Conservation (phyloP, 2,113 vertebrate species). For the Triplophysa rosa region DNA sequence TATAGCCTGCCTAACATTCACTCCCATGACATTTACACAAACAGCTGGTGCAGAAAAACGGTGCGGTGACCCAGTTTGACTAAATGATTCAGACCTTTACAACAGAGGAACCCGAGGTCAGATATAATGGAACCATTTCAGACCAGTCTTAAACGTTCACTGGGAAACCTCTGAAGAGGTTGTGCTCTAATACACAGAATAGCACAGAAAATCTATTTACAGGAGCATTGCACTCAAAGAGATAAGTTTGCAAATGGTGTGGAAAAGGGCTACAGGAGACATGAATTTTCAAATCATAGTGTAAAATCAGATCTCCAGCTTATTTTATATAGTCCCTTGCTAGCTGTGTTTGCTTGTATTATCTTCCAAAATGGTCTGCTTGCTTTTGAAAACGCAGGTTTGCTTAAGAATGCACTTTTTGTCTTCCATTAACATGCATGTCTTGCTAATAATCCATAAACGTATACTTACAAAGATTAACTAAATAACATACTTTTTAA, state of each 20-base stretch:
- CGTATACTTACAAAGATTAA: too few relatives aligned
- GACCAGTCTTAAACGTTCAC: background rate
- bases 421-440: too few relatives aligned
- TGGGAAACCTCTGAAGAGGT: slow-evolving; percentile 18
- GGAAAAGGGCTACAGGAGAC: background rate
- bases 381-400: too few relatives aligned
- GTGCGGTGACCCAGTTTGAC: slow-evolving; percentile 27
- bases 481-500: too few relatives aligned
- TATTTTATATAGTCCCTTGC: background rate
- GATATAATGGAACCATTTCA: slow-evolving; percentile 34
- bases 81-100: slow-evolving; percentile 17
- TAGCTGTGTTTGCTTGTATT: too few relatives aligned
- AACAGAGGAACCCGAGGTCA: background rate
- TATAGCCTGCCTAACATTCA: background rate
- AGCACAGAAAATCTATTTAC: slow-evolving; percentile 13
- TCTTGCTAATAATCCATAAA: too few relatives aligned
- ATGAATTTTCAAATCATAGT: background rate
- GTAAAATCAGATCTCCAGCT: background rate
- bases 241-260: slow-evolving; percentile 15
- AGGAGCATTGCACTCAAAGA: background rate
- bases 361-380: too few relatives aligned
- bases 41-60: background rate
- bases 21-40: slow-evolving; percentile 12
- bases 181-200: slow-evolving; percentile 13
- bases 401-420: too few relatives aligned